Evolutionary conservation across 2,113 vertebrate species (phyloP).

Genomic region (Gallinago paraguaiae): DNA sequence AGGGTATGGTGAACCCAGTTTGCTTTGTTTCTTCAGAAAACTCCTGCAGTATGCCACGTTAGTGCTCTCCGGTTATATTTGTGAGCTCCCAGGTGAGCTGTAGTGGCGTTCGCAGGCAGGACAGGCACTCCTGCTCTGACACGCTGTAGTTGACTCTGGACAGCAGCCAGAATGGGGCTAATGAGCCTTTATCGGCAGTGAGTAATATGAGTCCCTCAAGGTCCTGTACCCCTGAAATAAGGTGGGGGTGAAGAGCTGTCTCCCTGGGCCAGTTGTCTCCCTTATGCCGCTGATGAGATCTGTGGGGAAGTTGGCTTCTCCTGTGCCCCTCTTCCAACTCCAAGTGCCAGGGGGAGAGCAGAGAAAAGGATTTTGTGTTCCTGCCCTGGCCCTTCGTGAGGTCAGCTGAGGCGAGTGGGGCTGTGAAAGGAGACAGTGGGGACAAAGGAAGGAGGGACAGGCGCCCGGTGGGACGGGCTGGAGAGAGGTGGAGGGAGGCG

Average conservation of each 20-base stretch:
- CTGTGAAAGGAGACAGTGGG: neutral
- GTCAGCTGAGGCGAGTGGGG: neutral
- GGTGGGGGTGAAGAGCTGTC: neutral
- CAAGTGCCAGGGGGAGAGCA: neutral
- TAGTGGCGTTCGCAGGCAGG: neutral
- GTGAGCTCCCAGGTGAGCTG: neutral
- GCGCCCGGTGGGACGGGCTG: neutral
- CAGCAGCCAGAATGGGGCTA: neutral
- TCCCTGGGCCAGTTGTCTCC: neutral
- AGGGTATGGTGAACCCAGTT: neutral
- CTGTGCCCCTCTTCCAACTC: neutral
- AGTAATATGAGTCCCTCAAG: neutral
- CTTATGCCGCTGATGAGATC: neutral
- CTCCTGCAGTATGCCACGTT: neutral
- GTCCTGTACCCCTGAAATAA: neutral
- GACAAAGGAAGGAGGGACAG: neutral
- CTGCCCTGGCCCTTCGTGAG: neutral
- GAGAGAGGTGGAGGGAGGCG: fast-evolving
- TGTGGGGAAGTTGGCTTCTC: neutral
- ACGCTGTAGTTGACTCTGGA: neutral
- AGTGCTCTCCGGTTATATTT: neutral
- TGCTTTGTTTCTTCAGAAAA: neutral
- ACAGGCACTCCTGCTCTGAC: neutral
- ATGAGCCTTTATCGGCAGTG: neutral
- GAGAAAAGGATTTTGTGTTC: neutral